A percentile compares a stretch with the other conserved stretches of the same genome.
These are phyloP conservation scores for Bombyx mandarina DNA, from an alignment of 1,140 invertebrate genomes.

Conservation along the genomic window DNA sequence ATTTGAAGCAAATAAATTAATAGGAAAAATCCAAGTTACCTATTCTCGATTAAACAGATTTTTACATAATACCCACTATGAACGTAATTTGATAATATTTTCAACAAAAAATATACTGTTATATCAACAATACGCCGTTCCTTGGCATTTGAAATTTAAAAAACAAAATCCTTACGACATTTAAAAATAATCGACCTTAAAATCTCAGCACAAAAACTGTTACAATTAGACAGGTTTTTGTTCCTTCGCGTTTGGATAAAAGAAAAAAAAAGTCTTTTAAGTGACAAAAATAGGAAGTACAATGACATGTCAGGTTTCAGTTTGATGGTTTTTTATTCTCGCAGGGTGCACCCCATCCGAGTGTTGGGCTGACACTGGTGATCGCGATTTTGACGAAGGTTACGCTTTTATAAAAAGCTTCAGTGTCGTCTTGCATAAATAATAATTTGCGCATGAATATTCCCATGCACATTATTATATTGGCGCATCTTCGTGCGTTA, in stretches of 20 bases:
- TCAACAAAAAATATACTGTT: too few species aligned
- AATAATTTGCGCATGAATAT: slow-evolving; percentile 60
- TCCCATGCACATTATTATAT: slow-evolving; percentile 54
- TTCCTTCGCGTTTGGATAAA: slow-evolving; percentile 43
- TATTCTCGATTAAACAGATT: too few species aligned
- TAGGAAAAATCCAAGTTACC: too few species aligned
- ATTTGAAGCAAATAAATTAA: too few species aligned
- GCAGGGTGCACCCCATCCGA: slow-evolving; percentile 29
- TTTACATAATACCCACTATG: too few species aligned
- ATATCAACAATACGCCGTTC: too few species aligned
- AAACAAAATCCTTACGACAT: slow-evolving; percentile 9
- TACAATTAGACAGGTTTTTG: slow-evolving; percentile 68
- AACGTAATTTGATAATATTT: too few species aligned
- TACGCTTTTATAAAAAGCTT: slow-evolving; percentile 36
- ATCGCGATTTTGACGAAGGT: slow-evolving; percentile 61
- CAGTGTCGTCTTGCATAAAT: slow-evolving; percentile 66
- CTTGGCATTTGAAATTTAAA: too few species aligned
- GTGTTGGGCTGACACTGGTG: slow-evolving; percentile 57
- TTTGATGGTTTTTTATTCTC: slow-evolving; percentile 37
- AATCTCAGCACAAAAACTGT: slow-evolving; percentile 60
- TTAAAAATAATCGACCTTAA: slow-evolving; percentile 64
- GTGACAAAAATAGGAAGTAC: slow-evolving; percentile 63
- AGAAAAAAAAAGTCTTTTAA: slow-evolving; percentile 54
- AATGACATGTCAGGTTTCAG: slow-evolving; percentile 63
- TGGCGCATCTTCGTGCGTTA: slow-evolving; percentile 4